Evolutionary conservation across 2,113 vertebrate genomes (phyloP), one percentile per base, ranked within the genome.

Genomic region (Laterallus jamaicensis): DNA sequence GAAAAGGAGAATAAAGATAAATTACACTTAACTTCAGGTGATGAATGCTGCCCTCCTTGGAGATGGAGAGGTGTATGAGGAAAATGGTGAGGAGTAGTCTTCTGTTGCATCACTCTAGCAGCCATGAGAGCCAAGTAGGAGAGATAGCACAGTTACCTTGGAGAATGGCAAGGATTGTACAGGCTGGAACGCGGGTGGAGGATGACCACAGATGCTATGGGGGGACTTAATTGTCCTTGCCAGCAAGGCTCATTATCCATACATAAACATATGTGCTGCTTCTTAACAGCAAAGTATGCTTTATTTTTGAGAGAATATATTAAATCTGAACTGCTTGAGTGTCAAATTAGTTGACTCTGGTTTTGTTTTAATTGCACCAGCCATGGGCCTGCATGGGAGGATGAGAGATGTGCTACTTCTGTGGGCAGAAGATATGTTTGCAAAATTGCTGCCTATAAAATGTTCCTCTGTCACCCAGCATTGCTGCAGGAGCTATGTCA

Each of bases 201-300:
- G 76, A 50, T 96, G 96, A 92, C 95, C 96, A 82, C 95, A 95
- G 93, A 96, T 95, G 86, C 88, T 94, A 89, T 26, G 50, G 79
- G 80, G 80, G 84, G 91, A 89, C 92, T 94, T 94, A 93, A 96
- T 93, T 94, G 93, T 94, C 91, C 91, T 94, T 95, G 95, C 83
- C 86, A 93, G 73, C 77, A 94, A 96, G 96, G 92, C 92, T 97
- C 95, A 95, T 96, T 97, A 96, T 94, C 91, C 67, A 37, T 95
- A 92, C 74, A 82, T 68, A 96, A 97, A 96, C 96, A 95, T 95
- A 96, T 95, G 95, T 90, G 92, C 93, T 84, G 88, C 93, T 94
- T 55, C 81, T 92, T 87, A 82, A 90, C 93, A 89, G 93, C 58
- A 82, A 93, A 94, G 69, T 82, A 40, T 26, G 19, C 39, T 55